Conservation (phyloP, 2,888 invertebrate species). For the Scaptomyza parva region DNA sequence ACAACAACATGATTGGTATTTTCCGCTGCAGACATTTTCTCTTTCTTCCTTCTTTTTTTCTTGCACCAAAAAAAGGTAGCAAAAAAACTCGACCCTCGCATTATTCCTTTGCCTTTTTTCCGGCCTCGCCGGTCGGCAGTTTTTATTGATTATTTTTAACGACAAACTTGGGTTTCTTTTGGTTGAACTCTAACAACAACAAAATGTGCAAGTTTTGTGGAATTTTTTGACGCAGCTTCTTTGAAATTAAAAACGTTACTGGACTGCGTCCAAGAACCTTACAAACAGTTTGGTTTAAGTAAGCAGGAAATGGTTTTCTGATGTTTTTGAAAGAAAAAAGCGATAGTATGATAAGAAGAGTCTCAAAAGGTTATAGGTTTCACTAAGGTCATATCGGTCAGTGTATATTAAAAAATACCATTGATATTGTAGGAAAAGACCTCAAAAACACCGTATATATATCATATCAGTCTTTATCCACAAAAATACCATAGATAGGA, state of each 20-base stretch:
- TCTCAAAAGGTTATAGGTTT: no score
- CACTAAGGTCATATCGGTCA: no score
- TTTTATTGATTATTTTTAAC: conserved; percentile 62
- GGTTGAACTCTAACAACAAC: conserved; percentile 9
- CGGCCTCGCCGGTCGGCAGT: conserved; percentile 33
- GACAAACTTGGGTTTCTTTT: conserved; percentile 21
- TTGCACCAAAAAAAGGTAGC: conserved; percentile 51
- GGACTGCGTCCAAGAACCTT: neutral
- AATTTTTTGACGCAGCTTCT: conserved; percentile 4
- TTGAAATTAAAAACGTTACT: conserved; percentile 11
- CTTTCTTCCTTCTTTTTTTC: conserved; percentile 23
- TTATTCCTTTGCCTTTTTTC: conserved; percentile 41
- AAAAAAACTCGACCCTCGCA: conserved; percentile 53
- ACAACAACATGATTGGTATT: conserved; percentile 78
- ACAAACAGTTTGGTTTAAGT: neutral
- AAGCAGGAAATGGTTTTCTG: neutral
- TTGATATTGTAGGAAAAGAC: no score
- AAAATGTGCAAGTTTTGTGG: conserved; percentile 27
- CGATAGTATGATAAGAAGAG: neutral
- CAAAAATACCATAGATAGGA: neutral
- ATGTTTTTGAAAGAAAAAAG: neutral
- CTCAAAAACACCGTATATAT: no score
- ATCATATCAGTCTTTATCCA: neutral
- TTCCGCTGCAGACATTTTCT: conserved; percentile 79
- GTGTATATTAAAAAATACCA: no score